Evolutionary conservation across 2,888 invertebrate genomes (phyloP), one percentile per base, ranked within the genome.

Genomic region (Yponomeuta plumbellus): DNA sequence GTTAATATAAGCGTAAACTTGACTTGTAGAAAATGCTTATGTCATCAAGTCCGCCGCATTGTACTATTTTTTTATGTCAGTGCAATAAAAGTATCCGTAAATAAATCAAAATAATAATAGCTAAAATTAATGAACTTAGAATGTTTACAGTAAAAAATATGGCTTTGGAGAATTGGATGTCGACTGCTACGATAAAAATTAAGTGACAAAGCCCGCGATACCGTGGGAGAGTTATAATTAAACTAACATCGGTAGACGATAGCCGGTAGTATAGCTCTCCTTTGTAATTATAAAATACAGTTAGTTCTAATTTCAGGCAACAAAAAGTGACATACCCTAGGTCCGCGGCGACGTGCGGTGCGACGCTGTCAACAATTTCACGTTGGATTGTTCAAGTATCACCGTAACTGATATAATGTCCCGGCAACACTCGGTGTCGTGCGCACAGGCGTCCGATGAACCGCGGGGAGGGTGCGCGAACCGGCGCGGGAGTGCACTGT

Each of bases 311-410:
- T 63, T 63, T 63, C 62, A 63, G 63, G 23, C 13, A 61, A n/a
- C 11, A 20, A 44, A 63, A 40, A 63, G 40, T 44, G 63, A 63
- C 65, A 34, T 57, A 65, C 65, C 65, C 26, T 57, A n/a, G 56
- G 56, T 26, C 65, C 57, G 57, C 44, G 26, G 26, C 21, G 11
- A 22, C 20, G 40, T 20, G 59, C 59, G 59, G 22, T 23, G 59
- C 21, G 21, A 59, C 22, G 22, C 21, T 21, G 21, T 59, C 13
- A 59, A 59, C 59, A 22, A 59, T 21, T 75, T 79, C 85, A 86
- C 85, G 84, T 73, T 75, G 77, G 74, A 80, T 77, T 79, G 81
- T 86, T 84, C 80, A 78, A 84, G 74, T 78, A 62, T 23, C 57
- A 56, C 56, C 65, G 65, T 57, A 65, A 65, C 65, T 26, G 65